phyloP scores from a whole-genome alignment of 1,140 invertebrate genomes.

The Drosophila subpulchrella region DNA sequence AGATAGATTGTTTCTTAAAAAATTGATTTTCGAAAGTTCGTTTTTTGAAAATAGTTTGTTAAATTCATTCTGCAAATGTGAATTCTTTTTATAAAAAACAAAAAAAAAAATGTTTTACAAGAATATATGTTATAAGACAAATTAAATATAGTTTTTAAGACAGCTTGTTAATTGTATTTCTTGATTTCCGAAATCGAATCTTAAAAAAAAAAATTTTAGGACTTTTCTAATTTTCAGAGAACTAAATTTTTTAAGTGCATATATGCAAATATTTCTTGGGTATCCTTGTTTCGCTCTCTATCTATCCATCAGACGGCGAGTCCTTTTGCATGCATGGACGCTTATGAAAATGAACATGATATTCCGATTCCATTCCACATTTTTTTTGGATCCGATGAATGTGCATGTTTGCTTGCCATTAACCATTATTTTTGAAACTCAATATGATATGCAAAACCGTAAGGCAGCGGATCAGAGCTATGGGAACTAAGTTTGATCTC shows the following conservation, averaged over 20 bases:
- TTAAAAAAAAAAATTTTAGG: too few relatives aligned
- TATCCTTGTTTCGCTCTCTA: slow-evolving; percentile 11
- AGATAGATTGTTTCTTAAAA: background rate
- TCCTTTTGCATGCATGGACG: slow-evolving; percentile 70
- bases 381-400: slow-evolving; percentile 40
- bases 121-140: too few relatives aligned
- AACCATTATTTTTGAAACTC: slow-evolving; percentile 6
- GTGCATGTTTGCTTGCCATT: slow-evolving; percentile 67
- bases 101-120: too few relatives aligned
- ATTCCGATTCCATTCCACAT: slow-evolving; percentile 63
- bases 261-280: slow-evolving; percentile 68
- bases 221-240: background rate
- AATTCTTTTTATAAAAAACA: too few relatives aligned
- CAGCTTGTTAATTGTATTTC: background rate
- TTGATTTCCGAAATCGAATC: background rate
- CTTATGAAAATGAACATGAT: slow-evolving; percentile 76
- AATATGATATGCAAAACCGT: slow-evolving; percentile 7
- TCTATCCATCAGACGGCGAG: slow-evolving; percentile 6
- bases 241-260: slow-evolving; percentile 9
- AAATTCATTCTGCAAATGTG: too few relatives aligned
- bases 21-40: background rate
- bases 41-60: too few relatives aligned
- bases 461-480: background rate
- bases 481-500: background rate
- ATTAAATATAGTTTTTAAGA: too few relatives aligned